Conservation (phyloP, 2,888 invertebrate species). For the Pogonocherus hispidulus region DNA sequence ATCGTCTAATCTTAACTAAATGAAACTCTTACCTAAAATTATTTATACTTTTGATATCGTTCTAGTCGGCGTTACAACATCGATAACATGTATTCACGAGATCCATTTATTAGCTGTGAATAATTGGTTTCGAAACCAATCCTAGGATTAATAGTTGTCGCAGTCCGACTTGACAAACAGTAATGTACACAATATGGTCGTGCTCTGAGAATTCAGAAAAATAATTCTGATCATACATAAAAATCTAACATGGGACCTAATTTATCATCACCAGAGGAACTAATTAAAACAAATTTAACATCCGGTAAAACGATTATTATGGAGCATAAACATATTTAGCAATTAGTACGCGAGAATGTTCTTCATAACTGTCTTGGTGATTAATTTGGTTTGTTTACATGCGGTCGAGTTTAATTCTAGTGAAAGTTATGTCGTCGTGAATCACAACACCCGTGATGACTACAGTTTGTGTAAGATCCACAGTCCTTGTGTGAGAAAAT, state of each 20-base stretch:
- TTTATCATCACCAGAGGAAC: constrained; percentile 6
- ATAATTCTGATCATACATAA: neutral
- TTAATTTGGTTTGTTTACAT: neutral
- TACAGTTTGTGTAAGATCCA: constrained; percentile 29
- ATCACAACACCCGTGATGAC: constrained; percentile 40
- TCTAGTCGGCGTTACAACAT: too few relatives aligned
- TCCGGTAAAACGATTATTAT: constrained; percentile 1
- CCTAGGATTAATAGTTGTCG: neutral
- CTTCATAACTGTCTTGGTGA: neutral
- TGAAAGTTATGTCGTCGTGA: constrained; percentile 13
- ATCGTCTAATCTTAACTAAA: too few relatives aligned
- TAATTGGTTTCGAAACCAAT: neutral
- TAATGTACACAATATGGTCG: neutral
- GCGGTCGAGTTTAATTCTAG: neutral
- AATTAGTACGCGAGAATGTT: constrained; percentile 1
- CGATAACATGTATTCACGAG: neutral
- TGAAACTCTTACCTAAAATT: too few relatives aligned
- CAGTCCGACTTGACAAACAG: neutral
- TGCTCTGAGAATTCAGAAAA: neutral
- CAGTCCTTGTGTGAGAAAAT: constrained; percentile 46
- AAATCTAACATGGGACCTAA: neutral
- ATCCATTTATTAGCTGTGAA: neutral
- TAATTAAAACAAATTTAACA: neutral
- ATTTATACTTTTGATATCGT: too few relatives aligned
- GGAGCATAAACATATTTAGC: neutral